phyloP scores from a whole-genome alignment of 1,140 invertebrate genomes.

The Pogonognathellus flavescens region DNA sequence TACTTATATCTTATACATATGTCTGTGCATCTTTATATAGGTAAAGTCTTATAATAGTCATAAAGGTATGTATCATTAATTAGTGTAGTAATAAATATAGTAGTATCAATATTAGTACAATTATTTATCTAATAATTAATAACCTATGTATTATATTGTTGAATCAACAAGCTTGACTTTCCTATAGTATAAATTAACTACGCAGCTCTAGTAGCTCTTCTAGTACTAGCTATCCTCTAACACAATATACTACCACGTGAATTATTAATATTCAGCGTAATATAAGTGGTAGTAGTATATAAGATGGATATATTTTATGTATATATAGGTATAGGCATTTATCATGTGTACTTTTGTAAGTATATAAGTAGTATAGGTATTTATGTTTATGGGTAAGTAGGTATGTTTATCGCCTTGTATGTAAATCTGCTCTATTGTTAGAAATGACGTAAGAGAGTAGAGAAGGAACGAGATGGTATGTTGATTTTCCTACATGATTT shows the following conservation, averaged over 20 bases:
- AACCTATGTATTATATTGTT: background rate
- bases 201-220: too few relatives aligned
- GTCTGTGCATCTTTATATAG: conserved; percentile 26
- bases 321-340: too few relatives aligned
- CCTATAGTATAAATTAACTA: too few relatives aligned
- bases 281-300: too few relatives aligned
- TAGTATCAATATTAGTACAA: background rate
- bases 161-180: too few relatives aligned
- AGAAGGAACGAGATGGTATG: conserved; percentile 12
- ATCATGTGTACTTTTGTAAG: too few relatives aligned
- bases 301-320: too few relatives aligned
- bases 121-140: background rate
- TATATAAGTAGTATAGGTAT: background rate
- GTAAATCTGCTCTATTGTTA: conserved; percentile 21
- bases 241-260: too few relatives aligned
- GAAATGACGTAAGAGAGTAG: conserved; percentile 22
- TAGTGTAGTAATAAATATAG: background rate
- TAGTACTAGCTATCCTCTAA: too few relatives aligned
- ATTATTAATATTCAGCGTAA: too few relatives aligned
- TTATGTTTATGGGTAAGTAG: background rate
- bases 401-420: conserved; percentile 11
- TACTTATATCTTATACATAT: conserved; percentile 48
- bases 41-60: background rate
- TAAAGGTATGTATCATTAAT: too few relatives aligned
- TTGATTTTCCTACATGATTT: background rate